phyloP scores from a whole-genome alignment of 2,888 invertebrate species.

The Standfussiana lucernea region DNA sequence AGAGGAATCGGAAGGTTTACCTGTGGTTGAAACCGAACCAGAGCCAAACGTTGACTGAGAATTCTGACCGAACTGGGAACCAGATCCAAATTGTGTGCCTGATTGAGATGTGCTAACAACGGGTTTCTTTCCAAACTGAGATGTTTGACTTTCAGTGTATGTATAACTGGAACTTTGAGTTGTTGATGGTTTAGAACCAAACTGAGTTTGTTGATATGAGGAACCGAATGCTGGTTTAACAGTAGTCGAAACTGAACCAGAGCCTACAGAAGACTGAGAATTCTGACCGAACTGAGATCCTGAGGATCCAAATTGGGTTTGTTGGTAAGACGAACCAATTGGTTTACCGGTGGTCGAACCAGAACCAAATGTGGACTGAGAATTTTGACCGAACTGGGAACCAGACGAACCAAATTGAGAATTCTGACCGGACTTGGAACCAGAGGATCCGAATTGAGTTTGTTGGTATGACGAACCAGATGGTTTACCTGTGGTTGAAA shows the following conservation, averaged over 20 bases:
- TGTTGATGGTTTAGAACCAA: constrained; percentile 27
- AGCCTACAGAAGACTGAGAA: constrained; percentile 10
- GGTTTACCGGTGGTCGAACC: neutral
- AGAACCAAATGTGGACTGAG: too few relatives aligned
- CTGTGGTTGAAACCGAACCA: neutral
- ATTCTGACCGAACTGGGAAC: constrained; percentile 27
- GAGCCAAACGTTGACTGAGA: neutral
- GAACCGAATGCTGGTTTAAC: constrained; percentile 8
- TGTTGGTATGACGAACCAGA: neutral
- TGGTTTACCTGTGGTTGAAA: constrained; percentile 8
- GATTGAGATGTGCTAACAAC: constrained; percentile 6
- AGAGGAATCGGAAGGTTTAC: constrained; percentile 19
- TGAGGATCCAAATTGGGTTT: neutral
- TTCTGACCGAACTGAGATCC: constrained; percentile 17
- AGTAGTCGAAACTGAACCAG: neutral
- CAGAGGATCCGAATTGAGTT: too few relatives aligned
- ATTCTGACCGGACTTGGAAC: too few relatives aligned
- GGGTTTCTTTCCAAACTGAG: constrained; percentile 28
- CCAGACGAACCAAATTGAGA: too few relatives aligned
- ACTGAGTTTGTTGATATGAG: constrained; percentile 7
- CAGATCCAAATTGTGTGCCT: constrained; percentile 14
- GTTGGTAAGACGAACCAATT: constrained; percentile 8
- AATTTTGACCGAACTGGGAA: too few relatives aligned
- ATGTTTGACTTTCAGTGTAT: constrained; percentile 24
- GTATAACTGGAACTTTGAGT: constrained; percentile 22